Evolutionary conservation across 2,797 vertebrate species (phyloP).

Genomic region (Buceros bicornis): DNA sequence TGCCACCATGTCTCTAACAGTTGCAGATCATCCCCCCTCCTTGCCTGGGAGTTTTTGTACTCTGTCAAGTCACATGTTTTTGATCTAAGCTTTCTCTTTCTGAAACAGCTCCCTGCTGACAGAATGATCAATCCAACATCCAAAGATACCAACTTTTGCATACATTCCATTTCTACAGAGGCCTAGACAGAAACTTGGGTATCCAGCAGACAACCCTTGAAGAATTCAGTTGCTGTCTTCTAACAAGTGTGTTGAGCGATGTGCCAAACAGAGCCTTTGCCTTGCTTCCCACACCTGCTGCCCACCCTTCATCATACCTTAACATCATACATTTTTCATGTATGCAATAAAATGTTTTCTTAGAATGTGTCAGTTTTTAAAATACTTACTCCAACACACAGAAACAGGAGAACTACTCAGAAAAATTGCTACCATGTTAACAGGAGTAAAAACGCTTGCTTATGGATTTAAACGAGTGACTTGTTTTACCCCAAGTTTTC

Average conservation of each 20-base stretch:
- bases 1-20: neutral
- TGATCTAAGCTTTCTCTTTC: neutral
- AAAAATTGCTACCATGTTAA: neutral
- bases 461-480: neutral
- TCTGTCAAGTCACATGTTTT: neutral
- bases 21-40: neutral
- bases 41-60: neutral
- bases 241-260: neutral
- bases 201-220: neutral
- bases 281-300: neutral
- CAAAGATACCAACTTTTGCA: neutral
- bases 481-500: neutral
- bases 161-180: neutral
- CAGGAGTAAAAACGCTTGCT: neutral
- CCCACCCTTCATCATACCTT: too few relatives aligned
- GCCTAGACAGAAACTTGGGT: neutral
- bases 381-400: neutral
- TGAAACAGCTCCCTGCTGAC: neutral
- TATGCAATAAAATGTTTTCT: neutral
- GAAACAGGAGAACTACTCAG: neutral
- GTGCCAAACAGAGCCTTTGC: neutral
- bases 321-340: neutral
- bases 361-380: neutral
- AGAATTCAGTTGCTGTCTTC: neutral
- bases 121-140: neutral